Conservation (phyloP, 2,888 invertebrate species). For the Caradrina clavipalpis region DNA sequence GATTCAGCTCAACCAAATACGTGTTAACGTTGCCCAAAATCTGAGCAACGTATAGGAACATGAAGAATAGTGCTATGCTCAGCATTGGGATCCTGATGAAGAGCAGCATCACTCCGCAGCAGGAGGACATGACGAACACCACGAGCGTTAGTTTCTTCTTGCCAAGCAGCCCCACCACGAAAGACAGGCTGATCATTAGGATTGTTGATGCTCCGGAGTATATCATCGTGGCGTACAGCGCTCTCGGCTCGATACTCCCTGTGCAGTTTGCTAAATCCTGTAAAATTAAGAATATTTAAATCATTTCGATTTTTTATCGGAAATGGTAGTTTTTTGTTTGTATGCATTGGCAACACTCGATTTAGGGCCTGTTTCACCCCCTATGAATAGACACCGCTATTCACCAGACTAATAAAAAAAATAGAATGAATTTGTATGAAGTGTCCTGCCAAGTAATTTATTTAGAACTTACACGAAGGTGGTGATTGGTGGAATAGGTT, state of each 20-base stretch:
- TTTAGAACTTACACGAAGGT: too few relatives aligned
- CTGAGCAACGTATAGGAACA: constrained; percentile 79
- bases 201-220: constrained; percentile 76
- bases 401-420: too few relatives aligned
- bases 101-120: constrained; percentile 73
- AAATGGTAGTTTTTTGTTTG: not conserved
- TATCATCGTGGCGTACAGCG: constrained; percentile 81
- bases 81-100: constrained; percentile 77
- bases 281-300: constrained; percentile 37
- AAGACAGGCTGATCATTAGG: constrained; percentile 76
- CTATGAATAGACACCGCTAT: too few relatives aligned
- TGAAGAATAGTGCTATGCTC: constrained; percentile 79
- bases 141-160: constrained; percentile 76
- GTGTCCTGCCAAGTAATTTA: too few relatives aligned
- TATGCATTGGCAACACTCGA: not conserved
- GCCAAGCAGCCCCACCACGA: constrained; percentile 77
- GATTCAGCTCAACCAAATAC: constrained; percentile 83
- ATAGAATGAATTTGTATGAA: too few relatives aligned
- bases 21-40: constrained; percentile 83
- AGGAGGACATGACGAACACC: constrained; percentile 72
- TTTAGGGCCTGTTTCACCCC: not conserved
- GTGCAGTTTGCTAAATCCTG: constrained; percentile 76
- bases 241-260: constrained; percentile 73
- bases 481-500: too few relatives aligned
- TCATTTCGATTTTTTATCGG: not conserved